Conservation (phyloP, 2,888 invertebrate genomes). For the Labia minor region DNA sequence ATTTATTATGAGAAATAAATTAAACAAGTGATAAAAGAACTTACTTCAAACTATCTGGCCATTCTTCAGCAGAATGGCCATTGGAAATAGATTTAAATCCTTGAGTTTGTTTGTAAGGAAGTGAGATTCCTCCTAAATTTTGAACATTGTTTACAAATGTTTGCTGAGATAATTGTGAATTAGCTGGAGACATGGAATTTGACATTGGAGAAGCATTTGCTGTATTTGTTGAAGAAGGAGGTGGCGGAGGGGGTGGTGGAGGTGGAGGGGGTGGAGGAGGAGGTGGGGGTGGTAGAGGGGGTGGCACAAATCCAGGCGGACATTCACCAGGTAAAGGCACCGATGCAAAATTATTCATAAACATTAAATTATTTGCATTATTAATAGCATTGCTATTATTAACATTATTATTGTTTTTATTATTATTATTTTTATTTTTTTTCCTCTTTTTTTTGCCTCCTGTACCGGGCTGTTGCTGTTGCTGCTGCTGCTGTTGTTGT, state of each 20-base stretch:
- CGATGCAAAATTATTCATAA: slow-evolving; percentile 36
- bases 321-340: slow-evolving; percentile 41
- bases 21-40: slow-evolving; percentile 18
- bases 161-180: slow-evolving; percentile 27
- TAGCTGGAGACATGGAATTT: slow-evolving; percentile 33
- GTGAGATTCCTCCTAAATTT: slow-evolving; percentile 32
- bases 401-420: slow-evolving; percentile 29
- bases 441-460: slow-evolving; percentile 63
- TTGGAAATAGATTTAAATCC: slow-evolving; percentile 34
- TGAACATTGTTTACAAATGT: slow-evolving; percentile 35
- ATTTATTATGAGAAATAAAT: no score
- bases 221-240: slow-evolving; percentile 30
- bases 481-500: slow-evolving; percentile 25
- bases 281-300: slow-evolving; percentile 38
- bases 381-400: slow-evolving; percentile 33
- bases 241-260: slow-evolving; percentile 40
- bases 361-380: slow-evolving; percentile 14
- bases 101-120: slow-evolving; percentile 31
- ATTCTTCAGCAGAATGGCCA: slow-evolving; percentile 52
- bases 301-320: slow-evolving; percentile 43
- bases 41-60: slow-evolving; percentile 63
- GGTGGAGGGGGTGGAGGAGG: slow-evolving; percentile 45
- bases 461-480: slow-evolving; percentile 41
- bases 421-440: slow-evolving; percentile 37
- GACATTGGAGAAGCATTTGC: slow-evolving; percentile 1